Evolutionary conservation across 1,140 invertebrate species (phyloP), one percentile per base, ranked within the genome.

Genomic region (Coenobita brevimanus): DNA sequence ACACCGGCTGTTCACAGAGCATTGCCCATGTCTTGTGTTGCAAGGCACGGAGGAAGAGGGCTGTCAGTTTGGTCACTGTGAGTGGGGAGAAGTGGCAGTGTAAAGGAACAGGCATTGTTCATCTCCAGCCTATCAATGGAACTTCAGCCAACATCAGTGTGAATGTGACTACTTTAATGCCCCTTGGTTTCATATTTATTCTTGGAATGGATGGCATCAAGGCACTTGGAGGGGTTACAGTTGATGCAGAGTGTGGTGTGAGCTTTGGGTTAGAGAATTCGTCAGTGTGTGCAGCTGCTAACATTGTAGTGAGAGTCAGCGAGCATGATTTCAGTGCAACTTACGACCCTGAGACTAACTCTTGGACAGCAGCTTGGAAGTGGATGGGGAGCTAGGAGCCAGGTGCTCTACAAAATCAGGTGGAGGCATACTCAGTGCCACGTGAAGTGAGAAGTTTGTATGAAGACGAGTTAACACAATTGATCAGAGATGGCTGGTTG

Each of bases 1-100:
- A 71, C 67, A 71, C 67, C 21, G 67, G 67, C 15, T 71, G 30
- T 33, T 71, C 67, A 71, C 8, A n/a, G 24, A 38, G 67, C 67
- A 71, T 33, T 33, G 67, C 30, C 27, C 67, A 71, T 33, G 67
- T 33, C 3, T 71, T 17, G 13, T 71, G 30, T 10, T 71, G 67
- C 67, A 71, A 38, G 36, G 36, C 67, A 33, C 41, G 27, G 67
- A 36, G 41, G 67, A 30, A 36, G n/a, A 21, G 41, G 30, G 67
- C 24, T 38, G n/a, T 71, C 27, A 71, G 67, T 1, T 10, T 71
- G 2, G 33, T 33, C 21, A 71, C 8, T 38, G 67, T 71, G 67
- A 71, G 67, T 71, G 27, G 30, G 36, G 21, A 71, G 67, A 10
- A 67, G 62, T 10, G 36, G 3, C 36, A 30, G 3, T 67, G 62